Conservation (phyloP, 1,140 invertebrate genomes). For the Homalodisca vitripennis region DNA sequence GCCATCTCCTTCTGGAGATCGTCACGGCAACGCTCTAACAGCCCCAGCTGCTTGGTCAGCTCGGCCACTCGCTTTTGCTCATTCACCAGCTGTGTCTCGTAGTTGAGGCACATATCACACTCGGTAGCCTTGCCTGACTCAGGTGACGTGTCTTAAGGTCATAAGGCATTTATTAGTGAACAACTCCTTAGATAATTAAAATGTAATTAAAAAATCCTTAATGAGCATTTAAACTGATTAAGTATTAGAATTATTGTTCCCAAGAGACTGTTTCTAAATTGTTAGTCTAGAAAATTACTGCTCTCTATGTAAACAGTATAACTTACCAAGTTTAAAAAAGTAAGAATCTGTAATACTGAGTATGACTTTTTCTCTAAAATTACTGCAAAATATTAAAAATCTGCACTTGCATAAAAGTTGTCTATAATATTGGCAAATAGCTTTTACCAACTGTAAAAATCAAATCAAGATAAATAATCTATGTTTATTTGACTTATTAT, state of each 20-base stretch:
- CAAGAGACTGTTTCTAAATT: not conserved
- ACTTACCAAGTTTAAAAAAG: not conserved
- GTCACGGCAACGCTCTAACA: conserved; percentile 59
- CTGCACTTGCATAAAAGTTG: too few species aligned
- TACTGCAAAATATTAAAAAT: too few species aligned
- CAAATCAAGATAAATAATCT: too few species aligned
- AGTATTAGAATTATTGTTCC: not conserved
- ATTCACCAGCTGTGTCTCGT: conserved; percentile 66
- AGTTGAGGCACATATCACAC: conserved; percentile 73
- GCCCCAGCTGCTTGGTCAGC: conserved; percentile 60
- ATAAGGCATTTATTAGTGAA: not conserved
- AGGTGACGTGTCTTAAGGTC: not conserved
- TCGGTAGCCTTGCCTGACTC: not conserved
- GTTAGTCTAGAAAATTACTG: not conserved
- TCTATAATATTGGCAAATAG: too few species aligned
- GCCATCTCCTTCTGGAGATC: conserved; percentile 65
- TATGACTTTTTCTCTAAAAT: too few species aligned
- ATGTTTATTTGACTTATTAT: too few species aligned
- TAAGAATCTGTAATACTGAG: too few species aligned
- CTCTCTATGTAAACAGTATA: not conserved
- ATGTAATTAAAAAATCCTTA: not conserved
- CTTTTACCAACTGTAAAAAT: too few species aligned
- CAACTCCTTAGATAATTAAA: not conserved
- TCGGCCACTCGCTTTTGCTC: conserved; percentile 62
- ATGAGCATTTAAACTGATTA: too few species aligned